phyloP scores from a whole-genome alignment of 2,113 vertebrate genomes.

The Bubo blakistoni region DNA sequence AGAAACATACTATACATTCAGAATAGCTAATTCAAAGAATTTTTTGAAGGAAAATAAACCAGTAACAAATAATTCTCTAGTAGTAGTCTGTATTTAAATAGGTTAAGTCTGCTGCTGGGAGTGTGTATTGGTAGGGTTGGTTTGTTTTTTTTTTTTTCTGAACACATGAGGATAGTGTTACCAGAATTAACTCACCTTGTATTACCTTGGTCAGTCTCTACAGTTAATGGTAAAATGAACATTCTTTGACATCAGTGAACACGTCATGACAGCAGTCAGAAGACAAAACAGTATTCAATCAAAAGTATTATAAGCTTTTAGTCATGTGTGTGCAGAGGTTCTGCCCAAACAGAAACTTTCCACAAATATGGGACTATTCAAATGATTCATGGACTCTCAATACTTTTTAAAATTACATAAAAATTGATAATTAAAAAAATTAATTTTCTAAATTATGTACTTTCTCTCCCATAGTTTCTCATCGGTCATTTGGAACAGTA shows the following conservation, averaged over 20 bases:
- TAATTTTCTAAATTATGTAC: not conserved
- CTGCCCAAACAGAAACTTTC: not conserved
- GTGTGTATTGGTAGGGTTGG: not conserved
- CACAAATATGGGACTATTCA: not conserved
- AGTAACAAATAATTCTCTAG: not conserved
- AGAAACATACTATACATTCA: not conserved
- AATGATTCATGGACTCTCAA: not conserved
- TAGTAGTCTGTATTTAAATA: not conserved
- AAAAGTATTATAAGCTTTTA: not conserved
- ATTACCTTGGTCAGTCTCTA: not conserved
- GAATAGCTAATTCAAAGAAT: not conserved
- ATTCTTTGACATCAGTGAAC: not conserved
- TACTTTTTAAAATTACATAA: not conserved
- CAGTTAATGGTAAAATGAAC: not conserved
- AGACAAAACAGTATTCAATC: not conserved
- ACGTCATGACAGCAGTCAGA: not conserved
- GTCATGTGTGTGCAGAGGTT: not conserved
- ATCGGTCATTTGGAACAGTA: not conserved
- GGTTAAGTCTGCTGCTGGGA: not conserved
- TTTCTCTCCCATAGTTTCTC: not conserved
- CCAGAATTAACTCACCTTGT: not conserved
- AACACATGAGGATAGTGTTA: not conserved
- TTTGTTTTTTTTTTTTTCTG: not conserved
- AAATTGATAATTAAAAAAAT: not conserved
- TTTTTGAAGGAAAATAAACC: not conserved